Evolutionary conservation across 2,888 invertebrate genomes (phyloP).

Genomic region (Lacanobia wlatinum): DNA sequence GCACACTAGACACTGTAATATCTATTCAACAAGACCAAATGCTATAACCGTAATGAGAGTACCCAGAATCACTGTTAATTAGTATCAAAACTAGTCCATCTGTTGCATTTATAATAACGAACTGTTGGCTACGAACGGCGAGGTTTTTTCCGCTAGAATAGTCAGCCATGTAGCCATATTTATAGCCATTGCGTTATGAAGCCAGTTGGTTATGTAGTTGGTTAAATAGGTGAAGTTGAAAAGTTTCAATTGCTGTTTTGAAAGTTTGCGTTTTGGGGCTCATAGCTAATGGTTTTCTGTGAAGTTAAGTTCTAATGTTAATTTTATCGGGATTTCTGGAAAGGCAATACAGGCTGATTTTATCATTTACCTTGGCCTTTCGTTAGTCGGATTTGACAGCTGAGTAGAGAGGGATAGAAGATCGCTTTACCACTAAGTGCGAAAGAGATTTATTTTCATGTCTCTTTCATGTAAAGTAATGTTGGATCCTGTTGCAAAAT

Average conservation of each 20-base stretch:
- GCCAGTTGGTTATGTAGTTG: not conserved
- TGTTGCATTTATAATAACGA: slow-evolving; percentile 69
- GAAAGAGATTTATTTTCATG: too few species aligned
- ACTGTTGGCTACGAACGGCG: slow-evolving; percentile 28
- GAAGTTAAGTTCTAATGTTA: not conserved
- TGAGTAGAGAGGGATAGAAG: too few species aligned
- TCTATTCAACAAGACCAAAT: slow-evolving; percentile 18
- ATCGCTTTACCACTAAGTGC: too few species aligned
- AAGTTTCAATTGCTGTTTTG: slow-evolving; percentile 22
- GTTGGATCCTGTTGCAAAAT: too few species aligned
- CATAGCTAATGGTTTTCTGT: not conserved
- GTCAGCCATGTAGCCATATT: slow-evolving; percentile 6
- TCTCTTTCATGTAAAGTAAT: too few species aligned
- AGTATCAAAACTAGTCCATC: slow-evolving; percentile 66
- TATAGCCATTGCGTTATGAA: not conserved
- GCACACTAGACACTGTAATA: too few species aligned
- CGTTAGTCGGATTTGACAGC: too few species aligned
- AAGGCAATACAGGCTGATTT: not conserved
- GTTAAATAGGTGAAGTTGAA: not conserved
- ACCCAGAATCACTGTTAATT: slow-evolving; percentile 70
- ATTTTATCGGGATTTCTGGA: not conserved
- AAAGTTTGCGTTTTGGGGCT: slow-evolving; percentile 1
- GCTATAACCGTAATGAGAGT: slow-evolving; percentile 31
- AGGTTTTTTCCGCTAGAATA: slow-evolving; percentile 33
- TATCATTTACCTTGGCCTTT: too few species aligned